Evolutionary conservation across 2,797 vertebrate species (phyloP).

Genomic region (Propithecus deckenii): DNA sequence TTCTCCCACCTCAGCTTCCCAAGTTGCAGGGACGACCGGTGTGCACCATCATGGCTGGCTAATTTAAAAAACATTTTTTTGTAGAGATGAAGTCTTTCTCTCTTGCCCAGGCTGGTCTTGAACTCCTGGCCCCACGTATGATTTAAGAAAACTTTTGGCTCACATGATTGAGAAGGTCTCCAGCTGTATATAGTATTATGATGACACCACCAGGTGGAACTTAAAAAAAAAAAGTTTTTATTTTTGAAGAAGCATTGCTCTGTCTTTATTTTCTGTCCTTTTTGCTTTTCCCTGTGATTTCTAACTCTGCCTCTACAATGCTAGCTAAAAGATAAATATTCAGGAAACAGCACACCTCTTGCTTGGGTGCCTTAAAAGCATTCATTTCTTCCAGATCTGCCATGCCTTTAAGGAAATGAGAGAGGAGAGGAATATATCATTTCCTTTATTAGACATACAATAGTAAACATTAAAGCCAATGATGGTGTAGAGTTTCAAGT

Average conservation of each 20-base stretch:
- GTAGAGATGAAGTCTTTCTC: neutral
- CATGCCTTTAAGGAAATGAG: neutral
- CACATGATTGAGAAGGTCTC: neutral
- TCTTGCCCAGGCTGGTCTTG: neutral
- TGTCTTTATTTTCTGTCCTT: neutral
- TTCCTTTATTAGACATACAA: neutral
- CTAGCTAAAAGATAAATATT: neutral
- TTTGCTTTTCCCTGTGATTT: neutral
- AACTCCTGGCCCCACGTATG: neutral
- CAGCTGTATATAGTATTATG: neutral
- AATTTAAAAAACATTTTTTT: neutral
- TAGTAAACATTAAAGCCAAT: neutral
- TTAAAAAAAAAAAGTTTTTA: neutral
- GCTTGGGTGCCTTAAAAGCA: neutral
- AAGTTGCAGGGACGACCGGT: neutral
- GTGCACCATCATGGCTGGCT: neutral
- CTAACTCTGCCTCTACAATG: neutral
- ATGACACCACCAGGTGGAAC: neutral
- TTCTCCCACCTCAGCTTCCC: neutral
- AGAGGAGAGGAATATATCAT: neutral
- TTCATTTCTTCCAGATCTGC: neutral
- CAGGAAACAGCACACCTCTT: neutral
- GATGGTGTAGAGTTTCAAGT: neutral
- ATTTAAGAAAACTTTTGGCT: constrained; percentile 18
- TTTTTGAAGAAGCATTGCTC: neutral